A percentile compares a stretch with the other conserved stretches of the same genome.
Evolutionary conservation across 2,113 vertebrate species (phyloP).

Genomic region (Rhinichthys klamathensis): DNA sequence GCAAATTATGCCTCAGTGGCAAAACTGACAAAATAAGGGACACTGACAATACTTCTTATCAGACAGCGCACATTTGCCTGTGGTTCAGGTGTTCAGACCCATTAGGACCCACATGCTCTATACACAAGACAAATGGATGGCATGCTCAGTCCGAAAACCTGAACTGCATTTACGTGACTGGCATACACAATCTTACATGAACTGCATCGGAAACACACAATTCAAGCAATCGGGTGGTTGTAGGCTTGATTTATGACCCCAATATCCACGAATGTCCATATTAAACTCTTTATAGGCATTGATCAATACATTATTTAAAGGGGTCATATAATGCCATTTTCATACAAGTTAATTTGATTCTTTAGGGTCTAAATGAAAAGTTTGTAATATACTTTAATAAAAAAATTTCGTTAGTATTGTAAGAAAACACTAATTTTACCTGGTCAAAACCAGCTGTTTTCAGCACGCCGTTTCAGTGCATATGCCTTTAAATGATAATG

Average conservation of each 20-base stretch:
- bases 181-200: neutral
- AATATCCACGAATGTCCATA: neutral
- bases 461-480: too few relatives aligned
- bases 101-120: neutral
- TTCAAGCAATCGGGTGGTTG: neutral
- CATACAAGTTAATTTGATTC: too few relatives aligned
- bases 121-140: neutral
- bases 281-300: neutral
- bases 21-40: neutral
- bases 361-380: too few relatives aligned
- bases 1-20: neutral
- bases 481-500: too few relatives aligned
- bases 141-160: neutral
- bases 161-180: constrained; percentile 8
- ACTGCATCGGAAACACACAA: neutral
- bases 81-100: neutral
- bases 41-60: neutral
- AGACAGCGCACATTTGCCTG: neutral
- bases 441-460: too few relatives aligned
- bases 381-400: too few relatives aligned
- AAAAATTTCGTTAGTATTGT: too few relatives aligned
- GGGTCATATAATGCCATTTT: too few relatives aligned
- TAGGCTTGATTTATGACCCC: neutral
- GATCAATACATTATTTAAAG: neutral
- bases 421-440: too few relatives aligned